Evolutionary conservation across 2,113 vertebrate genomes (phyloP).

Genomic region (Rhea americana): DNA sequence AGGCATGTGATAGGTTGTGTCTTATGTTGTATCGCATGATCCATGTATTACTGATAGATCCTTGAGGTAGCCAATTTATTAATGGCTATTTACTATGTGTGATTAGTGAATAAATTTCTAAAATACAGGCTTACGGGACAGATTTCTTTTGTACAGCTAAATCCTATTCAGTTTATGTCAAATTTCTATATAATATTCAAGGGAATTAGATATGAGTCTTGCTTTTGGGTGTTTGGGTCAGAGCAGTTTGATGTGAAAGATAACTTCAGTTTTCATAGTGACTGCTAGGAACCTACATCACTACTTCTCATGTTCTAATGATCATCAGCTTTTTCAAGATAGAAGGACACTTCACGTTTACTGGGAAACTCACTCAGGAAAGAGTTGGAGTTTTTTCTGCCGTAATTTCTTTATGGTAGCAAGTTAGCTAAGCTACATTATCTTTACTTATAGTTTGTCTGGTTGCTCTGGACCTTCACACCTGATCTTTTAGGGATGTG

Average conservation of each 20-base stretch:
- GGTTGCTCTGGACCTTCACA: neutral
- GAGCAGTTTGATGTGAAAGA: neutral
- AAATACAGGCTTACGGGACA: neutral
- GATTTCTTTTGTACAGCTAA: neutral
- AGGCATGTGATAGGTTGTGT: neutral
- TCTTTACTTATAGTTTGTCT: neutral
- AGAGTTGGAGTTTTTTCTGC: neutral
- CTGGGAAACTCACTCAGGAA: neutral
- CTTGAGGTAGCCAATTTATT: neutral
- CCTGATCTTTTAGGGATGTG: neutral
- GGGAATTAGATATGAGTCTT: neutral
- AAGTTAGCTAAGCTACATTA: neutral
- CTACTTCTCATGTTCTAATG: neutral
- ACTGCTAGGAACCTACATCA: neutral
- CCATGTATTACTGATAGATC: neutral
- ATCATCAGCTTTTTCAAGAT: neutral
- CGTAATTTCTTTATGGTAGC: neutral
- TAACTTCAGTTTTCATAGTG: neutral
- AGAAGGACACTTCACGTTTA: neutral
- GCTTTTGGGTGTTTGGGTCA: neutral
- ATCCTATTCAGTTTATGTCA: neutral
- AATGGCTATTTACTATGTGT: neutral
- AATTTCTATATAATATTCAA: neutral
- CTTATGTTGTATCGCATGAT: constrained; percentile 8
- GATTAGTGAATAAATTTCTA: neutral